Percentiles rank a stretch among this genome's conserved stretches.
These are phyloP conservation scores for Drosophila histrio DNA, from an alignment of 2,888 invertebrate genomes.

Conservation along the genomic window DNA sequence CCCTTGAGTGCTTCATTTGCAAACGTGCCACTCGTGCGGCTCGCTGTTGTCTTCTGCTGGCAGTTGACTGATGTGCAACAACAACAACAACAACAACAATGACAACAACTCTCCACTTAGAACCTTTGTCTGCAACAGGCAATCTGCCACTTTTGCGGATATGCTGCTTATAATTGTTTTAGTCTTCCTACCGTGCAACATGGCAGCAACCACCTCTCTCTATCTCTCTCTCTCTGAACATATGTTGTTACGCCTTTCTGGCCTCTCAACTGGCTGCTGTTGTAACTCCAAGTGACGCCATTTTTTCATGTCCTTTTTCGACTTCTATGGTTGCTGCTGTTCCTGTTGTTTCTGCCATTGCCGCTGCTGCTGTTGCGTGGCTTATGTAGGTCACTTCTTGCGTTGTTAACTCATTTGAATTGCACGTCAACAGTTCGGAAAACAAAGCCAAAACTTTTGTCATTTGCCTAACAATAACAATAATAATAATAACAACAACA, in stretches of 20 bases:
- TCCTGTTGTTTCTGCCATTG: constrained; percentile 7
- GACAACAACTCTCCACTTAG: constrained; percentile 20
- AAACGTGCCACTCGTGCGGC: constrained; percentile 24
- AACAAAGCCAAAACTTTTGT: constrained; percentile 76
- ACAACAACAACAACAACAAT: background rate
- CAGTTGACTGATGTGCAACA: constrained; percentile 19
- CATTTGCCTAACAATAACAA: constrained; percentile 57
- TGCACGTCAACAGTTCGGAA: constrained; percentile 77
- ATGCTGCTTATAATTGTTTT: constrained; percentile 64
- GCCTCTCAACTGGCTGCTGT: constrained; percentile 4
- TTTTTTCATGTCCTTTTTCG: constrained; percentile 41
- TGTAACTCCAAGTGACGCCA: constrained; percentile 31
- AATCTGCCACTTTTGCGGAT: constrained; percentile 52
- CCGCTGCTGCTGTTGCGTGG: constrained; percentile 7
- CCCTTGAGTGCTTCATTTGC: constrained; percentile 21
- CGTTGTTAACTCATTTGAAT: constrained; percentile 77
- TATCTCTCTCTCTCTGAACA: constrained; percentile 25
- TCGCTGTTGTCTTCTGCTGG: background rate
- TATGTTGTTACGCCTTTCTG: constrained; percentile 35
- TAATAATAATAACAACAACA: constrained; percentile 26
- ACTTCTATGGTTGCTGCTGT: constrained; percentile 4
- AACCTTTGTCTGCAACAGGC: constrained; percentile 49
- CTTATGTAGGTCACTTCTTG: constrained; percentile 59
- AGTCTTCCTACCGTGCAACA: constrained; percentile 6
- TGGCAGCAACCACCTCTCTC: constrained; percentile 6